Percentiles rank a stretch among this genome's conserved stretches.
Evolutionary conservation across 1,140 invertebrate species (phyloP).

Genomic region (Scaptodrosophila lebanonensis): DNA sequence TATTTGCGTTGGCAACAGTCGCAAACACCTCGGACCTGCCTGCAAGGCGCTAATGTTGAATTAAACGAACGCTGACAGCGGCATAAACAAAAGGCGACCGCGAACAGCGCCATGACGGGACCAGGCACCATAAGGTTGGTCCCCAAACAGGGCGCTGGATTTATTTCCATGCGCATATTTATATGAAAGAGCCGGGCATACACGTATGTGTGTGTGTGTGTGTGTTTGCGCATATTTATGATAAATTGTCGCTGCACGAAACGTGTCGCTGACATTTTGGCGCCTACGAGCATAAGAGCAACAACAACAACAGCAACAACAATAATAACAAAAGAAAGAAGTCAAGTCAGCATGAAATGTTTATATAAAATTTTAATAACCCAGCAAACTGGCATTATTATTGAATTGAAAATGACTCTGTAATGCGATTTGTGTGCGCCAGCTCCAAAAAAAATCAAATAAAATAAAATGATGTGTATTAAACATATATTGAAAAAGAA

Average conservation of each 20-base stretch:
- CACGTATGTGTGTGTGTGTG: slow-evolving; percentile 9
- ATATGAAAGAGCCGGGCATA: slow-evolving; percentile 1
- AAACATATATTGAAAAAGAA: no score
- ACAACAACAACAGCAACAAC: not conserved
- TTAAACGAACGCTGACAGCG: slow-evolving; percentile 69
- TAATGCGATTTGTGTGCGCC: slow-evolving; percentile 35
- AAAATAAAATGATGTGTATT: not conserved
- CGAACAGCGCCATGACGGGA: slow-evolving; percentile 6
- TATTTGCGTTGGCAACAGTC: not conserved
- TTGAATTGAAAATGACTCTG: slow-evolving; percentile 57
- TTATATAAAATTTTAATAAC: slow-evolving; percentile 68
- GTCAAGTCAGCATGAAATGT: slow-evolving; percentile 52
- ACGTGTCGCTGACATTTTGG: slow-evolving; percentile 71
- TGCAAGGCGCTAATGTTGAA: slow-evolving; percentile 71
- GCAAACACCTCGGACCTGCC: slow-evolving; percentile 42
- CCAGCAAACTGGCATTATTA: slow-evolving; percentile 62
- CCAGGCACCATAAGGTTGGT: slow-evolving; percentile 30
- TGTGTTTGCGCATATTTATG: slow-evolving; percentile 60
- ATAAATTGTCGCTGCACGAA: slow-evolving; percentile 58
- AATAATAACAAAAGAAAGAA: slow-evolving; percentile 24
- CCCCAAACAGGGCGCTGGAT: slow-evolving; percentile 42
- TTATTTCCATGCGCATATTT: slow-evolving; percentile 40
- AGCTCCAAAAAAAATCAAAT: slow-evolving; percentile 2
- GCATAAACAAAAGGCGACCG: slow-evolving; percentile 60
- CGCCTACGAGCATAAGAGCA: slow-evolving; percentile 30